Conservation (phyloP, 2,113 vertebrate genomes). For the Pangasianodon hypophthalmus region DNA sequence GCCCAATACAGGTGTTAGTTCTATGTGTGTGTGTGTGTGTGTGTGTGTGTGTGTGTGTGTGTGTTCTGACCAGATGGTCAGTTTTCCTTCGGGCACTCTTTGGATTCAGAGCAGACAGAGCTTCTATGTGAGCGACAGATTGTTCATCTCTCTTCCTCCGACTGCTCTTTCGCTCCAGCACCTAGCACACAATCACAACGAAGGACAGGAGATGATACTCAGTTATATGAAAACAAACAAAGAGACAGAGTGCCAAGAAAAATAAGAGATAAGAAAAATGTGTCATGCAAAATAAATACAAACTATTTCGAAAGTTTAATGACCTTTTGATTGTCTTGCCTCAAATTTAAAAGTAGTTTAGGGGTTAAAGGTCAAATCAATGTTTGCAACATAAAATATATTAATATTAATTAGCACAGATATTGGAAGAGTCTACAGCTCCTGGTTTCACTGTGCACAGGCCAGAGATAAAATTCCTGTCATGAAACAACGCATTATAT, state of each 20-base stretch:
- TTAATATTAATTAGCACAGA: not conserved
- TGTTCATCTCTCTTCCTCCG: constrained; percentile 66
- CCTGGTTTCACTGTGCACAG: not conserved
- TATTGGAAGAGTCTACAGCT: not conserved
- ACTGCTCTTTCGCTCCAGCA: constrained; percentile 51
- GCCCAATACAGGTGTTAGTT: constrained; percentile 8
- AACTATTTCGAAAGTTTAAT: not conserved
- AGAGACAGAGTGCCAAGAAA: not conserved
- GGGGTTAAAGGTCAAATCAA: not conserved
- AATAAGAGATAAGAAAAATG: not conserved
- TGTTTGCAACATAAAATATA: not conserved
- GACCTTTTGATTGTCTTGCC: not conserved
- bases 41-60: constrained; percentile 22
- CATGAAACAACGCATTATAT: not conserved
- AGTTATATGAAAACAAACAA: not conserved
- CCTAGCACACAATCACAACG: constrained; percentile 55
- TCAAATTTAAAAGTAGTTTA: not conserved
- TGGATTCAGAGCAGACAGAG: constrained; percentile 58
- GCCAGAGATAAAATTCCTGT: not conserved
- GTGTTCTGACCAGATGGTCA: constrained; percentile 72
- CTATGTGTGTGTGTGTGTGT: not conserved
- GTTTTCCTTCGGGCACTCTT: constrained; percentile 66
- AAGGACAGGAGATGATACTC: not conserved
- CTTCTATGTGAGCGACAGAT: not conserved
- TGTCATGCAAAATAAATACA: not conserved